Conservation (phyloP, 2,113 vertebrate genomes). For the Chloebia gouldiae region DNA sequence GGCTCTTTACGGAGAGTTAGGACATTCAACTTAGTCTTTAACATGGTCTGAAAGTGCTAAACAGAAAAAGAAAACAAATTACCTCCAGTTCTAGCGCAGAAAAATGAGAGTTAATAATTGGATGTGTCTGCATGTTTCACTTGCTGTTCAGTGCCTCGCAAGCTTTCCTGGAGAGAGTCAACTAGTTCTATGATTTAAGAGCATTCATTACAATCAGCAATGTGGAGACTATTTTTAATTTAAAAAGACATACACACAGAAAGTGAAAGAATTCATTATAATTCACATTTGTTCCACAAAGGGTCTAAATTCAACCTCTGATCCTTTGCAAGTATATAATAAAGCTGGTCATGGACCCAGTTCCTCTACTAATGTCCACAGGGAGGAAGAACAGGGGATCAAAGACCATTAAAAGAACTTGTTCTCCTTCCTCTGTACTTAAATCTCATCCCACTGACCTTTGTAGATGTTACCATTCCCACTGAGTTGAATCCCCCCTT, state of each 20-base stretch:
- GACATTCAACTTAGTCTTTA: slow-evolving; percentile 98
- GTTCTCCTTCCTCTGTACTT: not conserved
- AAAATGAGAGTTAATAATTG: not conserved
- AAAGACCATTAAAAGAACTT: not conserved
- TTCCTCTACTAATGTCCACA: not conserved
- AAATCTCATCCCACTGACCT: not conserved
- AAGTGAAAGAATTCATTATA: not conserved
- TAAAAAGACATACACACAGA: not conserved
- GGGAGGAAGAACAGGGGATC: not conserved
- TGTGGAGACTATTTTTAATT: not conserved
- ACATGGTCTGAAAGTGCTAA: slow-evolving; percentile 99
- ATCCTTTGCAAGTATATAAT: not conserved
- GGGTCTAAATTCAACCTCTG: not conserved
- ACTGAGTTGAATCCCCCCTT: not conserved
- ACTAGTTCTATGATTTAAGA: not conserved
- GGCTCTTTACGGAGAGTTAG: slow-evolving; percentile 95
- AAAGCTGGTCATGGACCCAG: not conserved
- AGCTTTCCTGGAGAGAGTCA: not conserved
- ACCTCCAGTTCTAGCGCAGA: not conserved
- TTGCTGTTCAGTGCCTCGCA: not conserved
- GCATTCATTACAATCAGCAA: not conserved
- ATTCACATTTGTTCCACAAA: not conserved
- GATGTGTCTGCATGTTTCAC: not conserved
- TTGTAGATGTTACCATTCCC: not conserved
- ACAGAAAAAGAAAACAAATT: slow-evolving; percentile 50